Evolutionary conservation across 2,888 invertebrate genomes (phyloP).

Genomic region (Idaea aversata): DNA sequence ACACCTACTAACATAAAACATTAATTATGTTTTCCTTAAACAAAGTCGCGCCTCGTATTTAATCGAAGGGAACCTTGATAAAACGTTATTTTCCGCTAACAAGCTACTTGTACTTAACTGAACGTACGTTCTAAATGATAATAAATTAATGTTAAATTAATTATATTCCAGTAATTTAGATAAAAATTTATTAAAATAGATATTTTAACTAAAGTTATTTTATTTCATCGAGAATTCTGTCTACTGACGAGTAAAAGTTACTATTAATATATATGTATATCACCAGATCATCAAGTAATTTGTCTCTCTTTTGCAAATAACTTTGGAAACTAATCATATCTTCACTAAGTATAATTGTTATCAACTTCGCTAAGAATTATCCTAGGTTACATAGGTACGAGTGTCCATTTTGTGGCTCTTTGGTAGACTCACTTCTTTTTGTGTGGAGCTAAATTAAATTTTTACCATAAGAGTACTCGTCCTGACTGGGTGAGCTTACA

Average conservation of each 20-base stretch:
- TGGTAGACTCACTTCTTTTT: too few relatives aligned
- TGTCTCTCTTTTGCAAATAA: too few relatives aligned
- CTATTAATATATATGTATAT: too few relatives aligned
- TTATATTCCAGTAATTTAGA: not conserved
- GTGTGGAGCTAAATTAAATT: too few relatives aligned
- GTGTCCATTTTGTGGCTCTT: too few relatives aligned
- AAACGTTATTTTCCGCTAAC: not conserved
- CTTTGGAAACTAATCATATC: too few relatives aligned
- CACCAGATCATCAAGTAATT: too few relatives aligned
- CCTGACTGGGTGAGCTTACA: too few relatives aligned
- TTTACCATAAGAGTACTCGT: too few relatives aligned
- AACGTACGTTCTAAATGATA: not conserved
- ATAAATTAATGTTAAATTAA: not conserved
- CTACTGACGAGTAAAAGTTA: not conserved
- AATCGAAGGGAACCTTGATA: not conserved
- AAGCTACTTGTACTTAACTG: not conserved
- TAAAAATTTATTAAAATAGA: not conserved
- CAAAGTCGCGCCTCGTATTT: slow-evolving; percentile 1
- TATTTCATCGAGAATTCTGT: not conserved
- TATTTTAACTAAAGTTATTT: not conserved
- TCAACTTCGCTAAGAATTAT: too few relatives aligned
- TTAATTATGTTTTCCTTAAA: not conserved
- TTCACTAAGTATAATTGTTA: too few relatives aligned
- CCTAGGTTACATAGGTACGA: too few relatives aligned
- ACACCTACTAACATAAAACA: not conserved